Percentiles rank a stretch among this genome's conserved stretches.
Conservation (phyloP, 2,888 invertebrate genomes). For the Eupithecia dodoneata region DNA sequence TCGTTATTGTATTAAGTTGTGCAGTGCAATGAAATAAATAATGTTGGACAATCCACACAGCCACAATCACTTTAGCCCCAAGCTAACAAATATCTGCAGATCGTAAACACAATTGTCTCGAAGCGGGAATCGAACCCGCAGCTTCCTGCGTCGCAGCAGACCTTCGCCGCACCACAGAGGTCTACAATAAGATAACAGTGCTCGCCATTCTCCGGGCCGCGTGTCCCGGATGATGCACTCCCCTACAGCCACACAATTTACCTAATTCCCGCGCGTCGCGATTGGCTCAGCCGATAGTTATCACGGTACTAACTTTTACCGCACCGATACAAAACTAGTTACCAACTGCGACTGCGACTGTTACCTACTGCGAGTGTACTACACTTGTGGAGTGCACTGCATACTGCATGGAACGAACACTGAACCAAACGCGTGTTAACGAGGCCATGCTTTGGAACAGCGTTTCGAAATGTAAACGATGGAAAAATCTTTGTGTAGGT, state of each 20-base stretch:
- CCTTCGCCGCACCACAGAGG: no score
- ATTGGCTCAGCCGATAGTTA: constrained; percentile 33
- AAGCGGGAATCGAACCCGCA: no score
- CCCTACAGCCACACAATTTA: constrained; percentile 34
- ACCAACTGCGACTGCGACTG: constrained; percentile 1
- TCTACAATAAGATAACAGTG: no score
- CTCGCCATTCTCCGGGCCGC: not conserved
- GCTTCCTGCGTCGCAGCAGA: no score
- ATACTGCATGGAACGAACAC: not conserved
- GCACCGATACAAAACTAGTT: constrained; percentile 22
- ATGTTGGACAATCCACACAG: no score
- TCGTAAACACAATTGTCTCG: no score
- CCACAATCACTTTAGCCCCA: no score
- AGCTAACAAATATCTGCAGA: no score
- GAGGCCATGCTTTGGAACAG: not conserved
- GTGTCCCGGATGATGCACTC: constrained; percentile 25
- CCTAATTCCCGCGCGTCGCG: constrained; percentile 38
- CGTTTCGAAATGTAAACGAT: not conserved
- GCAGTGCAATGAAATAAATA: no score
- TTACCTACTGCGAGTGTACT: not conserved
- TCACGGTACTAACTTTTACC: constrained; percentile 31
- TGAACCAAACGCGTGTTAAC: not conserved
- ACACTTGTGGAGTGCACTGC: not conserved
- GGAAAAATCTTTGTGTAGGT: not conserved
- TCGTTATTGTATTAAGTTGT: not conserved